Conservation (phyloP, 2,113 vertebrate species). For the Pao palembangensis region DNA sequence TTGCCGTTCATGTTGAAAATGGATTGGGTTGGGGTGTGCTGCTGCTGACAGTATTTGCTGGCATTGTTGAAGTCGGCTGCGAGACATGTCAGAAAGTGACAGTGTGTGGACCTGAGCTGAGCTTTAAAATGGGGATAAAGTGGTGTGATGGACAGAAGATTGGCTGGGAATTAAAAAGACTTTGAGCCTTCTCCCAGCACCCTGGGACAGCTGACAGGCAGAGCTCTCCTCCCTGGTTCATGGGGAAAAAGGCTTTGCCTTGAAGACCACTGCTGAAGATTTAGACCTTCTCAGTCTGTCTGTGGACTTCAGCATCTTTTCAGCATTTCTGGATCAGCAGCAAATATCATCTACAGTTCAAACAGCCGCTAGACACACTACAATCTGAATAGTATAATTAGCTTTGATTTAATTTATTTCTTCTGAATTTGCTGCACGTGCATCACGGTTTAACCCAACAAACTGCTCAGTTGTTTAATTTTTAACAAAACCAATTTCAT, state of each 20-base stretch:
- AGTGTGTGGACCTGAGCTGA: conserved; percentile 67
- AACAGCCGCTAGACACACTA: too few species aligned
- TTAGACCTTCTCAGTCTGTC: conserved; percentile 9
- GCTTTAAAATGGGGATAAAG: conserved; percentile 71
- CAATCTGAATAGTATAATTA: too few species aligned
- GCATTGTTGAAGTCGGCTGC: conserved; percentile 63
- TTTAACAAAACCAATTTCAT: neutral
- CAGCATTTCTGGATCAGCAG: too few species aligned
- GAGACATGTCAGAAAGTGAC: conserved; percentile 71
- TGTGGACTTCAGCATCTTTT: conserved; percentile 2
- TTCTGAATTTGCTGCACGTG: too few species aligned
- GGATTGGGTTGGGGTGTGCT: conserved; percentile 22
- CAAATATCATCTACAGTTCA: too few species aligned
- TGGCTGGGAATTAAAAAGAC: conserved; percentile 75
- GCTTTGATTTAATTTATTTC: too few species aligned
- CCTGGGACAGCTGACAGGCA: conserved; percentile 67
- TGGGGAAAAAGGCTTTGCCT: conserved; percentile 18
- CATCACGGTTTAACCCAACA: too few species aligned
- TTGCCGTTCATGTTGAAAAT: conserved; percentile 46
- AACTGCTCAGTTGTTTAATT: neutral
- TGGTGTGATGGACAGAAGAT: conserved; percentile 75
- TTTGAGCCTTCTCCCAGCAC: conserved; percentile 57
- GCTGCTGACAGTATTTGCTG: conserved; percentile 61
- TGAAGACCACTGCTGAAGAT: conserved; percentile 34
- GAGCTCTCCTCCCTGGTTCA: conserved; percentile 43